Evolutionary conservation across 30 jellyfish, hydroid and myxozoan genomes (phyloP).

Genomic region (Pelagia noctiluca): DNA sequence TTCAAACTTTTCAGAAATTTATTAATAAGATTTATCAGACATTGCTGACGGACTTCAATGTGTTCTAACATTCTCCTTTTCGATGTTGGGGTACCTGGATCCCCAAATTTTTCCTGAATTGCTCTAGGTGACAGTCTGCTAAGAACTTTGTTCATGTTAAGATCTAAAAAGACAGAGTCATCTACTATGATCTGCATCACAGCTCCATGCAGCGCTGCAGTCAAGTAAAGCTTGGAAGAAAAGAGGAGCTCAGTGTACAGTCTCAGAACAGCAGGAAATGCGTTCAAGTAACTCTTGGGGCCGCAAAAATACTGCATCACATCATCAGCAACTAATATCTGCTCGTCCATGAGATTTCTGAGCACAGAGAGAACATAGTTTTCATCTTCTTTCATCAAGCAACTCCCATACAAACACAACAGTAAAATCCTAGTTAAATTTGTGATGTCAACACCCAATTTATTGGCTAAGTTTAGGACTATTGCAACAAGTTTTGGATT

Average conservation of each 20-base stretch:
- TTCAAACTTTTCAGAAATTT: slow-evolving; percentile 79
- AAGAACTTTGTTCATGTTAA: slow-evolving; percentile 73
- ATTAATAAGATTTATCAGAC: slow-evolving; percentile 65
- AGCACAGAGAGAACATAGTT: slow-evolving; percentile 58
- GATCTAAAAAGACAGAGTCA: slow-evolving; percentile 79
- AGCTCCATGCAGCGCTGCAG: slow-evolving; percentile 98
- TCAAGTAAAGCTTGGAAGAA: slow-evolving; percentile 87
- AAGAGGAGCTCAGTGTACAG: slow-evolving; percentile 77
- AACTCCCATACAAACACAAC: slow-evolving; percentile 88
- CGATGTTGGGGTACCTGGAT: slow-evolving; percentile 87
- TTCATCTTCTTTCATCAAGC: slow-evolving; percentile 85
- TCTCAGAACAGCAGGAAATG: slow-evolving; percentile 74
- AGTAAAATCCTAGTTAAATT: slow-evolving; percentile 62
- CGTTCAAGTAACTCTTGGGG: slow-evolving; percentile 76
- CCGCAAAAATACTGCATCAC: slow-evolving; percentile 78
- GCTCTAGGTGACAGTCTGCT: slow-evolving; percentile 81
- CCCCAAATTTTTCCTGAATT: slow-evolving; percentile 88
- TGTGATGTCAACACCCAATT: slow-evolving; percentile 64
- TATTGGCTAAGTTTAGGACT: slow-evolving; percentile 68
- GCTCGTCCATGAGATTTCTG: slow-evolving; percentile 66
- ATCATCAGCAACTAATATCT: slow-evolving; percentile 72
- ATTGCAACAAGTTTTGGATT: slow-evolving; percentile 84
- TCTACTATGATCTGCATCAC: slow-evolving; percentile 95
- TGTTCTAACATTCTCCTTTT: slow-evolving; percentile 65
- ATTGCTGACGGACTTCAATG: slow-evolving; percentile 55